A percentile compares a stretch with the other conserved stretches of the same genome.
These are phyloP conservation scores for Nesogale talazaci DNA, from an alignment of 2,113 vertebrate species.

Conservation along the genomic window DNA sequence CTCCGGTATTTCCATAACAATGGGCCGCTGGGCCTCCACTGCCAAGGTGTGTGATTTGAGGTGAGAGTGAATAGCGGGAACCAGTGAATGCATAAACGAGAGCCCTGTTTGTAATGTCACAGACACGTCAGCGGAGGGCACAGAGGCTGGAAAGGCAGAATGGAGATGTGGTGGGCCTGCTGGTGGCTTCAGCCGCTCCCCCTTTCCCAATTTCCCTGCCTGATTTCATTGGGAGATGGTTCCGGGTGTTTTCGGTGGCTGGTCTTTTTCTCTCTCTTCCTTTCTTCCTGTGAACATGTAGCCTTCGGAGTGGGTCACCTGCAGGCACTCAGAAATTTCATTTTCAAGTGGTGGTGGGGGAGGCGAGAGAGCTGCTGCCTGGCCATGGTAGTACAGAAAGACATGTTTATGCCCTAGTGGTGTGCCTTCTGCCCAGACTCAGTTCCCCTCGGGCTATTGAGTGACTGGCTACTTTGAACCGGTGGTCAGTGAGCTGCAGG, in stretches of 20 bases:
- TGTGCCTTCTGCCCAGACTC: background rate
- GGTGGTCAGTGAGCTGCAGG: background rate
- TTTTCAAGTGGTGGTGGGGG: background rate
- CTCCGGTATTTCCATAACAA: conserved; percentile 73
- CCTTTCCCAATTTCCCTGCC: conserved; percentile 40
- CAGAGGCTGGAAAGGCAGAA: conserved; percentile 52
- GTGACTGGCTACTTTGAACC: background rate
- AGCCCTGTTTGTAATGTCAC: conserved; percentile 69
- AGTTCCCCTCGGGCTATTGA: background rate
- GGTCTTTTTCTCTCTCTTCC: conserved; percentile 33
- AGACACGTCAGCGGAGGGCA: conserved; percentile 61
- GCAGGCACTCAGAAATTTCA: background rate
- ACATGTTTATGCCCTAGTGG: background rate
- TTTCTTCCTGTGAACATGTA: background rate
- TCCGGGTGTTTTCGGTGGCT: conserved; percentile 30
- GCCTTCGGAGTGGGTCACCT: background rate
- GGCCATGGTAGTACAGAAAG: conserved; percentile 11
- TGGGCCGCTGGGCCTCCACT: conserved; percentile 53
- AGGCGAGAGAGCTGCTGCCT: background rate
- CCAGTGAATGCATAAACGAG: conserved; percentile 66
- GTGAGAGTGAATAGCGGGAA: conserved; percentile 59
- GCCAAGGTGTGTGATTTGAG: conserved; percentile 58
- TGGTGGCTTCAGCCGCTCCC: conserved; percentile 8
- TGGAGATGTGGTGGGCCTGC: conserved; percentile 45
- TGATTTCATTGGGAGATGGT: conserved; percentile 49